phyloP scores from a whole-genome alignment of 2,888 invertebrate species.

The Phalera bucephala region DNA sequence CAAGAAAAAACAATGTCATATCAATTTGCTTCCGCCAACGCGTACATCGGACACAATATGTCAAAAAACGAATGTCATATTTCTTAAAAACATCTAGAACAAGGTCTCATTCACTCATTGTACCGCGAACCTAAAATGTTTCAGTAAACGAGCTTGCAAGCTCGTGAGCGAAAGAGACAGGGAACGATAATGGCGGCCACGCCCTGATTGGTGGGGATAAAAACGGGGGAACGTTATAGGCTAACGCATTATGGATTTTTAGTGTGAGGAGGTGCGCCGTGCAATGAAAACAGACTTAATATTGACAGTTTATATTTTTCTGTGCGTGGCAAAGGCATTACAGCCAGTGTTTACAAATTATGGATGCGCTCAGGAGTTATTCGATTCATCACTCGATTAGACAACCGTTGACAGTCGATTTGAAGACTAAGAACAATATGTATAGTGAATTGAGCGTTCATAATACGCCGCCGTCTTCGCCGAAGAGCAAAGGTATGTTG shows the following conservation, averaged over 20 bases:
- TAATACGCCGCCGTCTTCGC: slow-evolving; percentile 64
- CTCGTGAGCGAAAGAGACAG: slow-evolving; percentile 68
- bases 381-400: slow-evolving; percentile 40
- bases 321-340: slow-evolving; percentile 34
- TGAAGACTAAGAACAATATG: slow-evolving; percentile 45
- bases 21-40: slow-evolving; percentile 24
- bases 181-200: slow-evolving; percentile 53
- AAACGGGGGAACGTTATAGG: slow-evolving; percentile 65
- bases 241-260: slow-evolving; percentile 75
- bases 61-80: slow-evolving; percentile 9
- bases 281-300: slow-evolving; percentile 54
- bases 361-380: slow-evolving; percentile 50
- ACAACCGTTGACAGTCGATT: slow-evolving; percentile 52
- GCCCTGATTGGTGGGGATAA: slow-evolving; percentile 71
- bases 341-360: slow-evolving; percentile 21
- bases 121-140: slow-evolving; percentile 41
- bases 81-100: slow-evolving; percentile 22
- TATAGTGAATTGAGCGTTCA: slow-evolving; percentile 38
- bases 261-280: slow-evolving; percentile 51
- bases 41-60: slow-evolving; percentile 1
- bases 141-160: slow-evolving; percentile 53
- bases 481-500: slow-evolving; percentile 65
- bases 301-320: slow-evolving; percentile 66
- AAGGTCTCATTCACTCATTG: slow-evolving; percentile 37
- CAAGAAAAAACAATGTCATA: slow-evolving; percentile 25